Base-by-base conservation (phyloP, 2,888 invertebrate species). In the Embidobia sp. region DNA sequence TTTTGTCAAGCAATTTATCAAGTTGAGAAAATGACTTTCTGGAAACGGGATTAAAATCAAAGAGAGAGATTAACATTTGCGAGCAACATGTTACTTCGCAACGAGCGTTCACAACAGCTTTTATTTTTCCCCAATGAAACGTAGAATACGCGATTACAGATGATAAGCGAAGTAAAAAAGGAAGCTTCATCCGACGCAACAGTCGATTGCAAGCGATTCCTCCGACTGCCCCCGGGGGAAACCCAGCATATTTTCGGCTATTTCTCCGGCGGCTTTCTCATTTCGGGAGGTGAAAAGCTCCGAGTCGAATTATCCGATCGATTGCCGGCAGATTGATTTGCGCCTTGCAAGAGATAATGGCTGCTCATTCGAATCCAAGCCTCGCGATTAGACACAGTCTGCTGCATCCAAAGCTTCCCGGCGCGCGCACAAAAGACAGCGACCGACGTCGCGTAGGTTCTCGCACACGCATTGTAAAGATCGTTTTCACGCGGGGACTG, bases 261-360 rank as follows among this genome's bases (percentile, higher is more conserved):
- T 67, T 63, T 35, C 13, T 2, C 22, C 18, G 11, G 26, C 33
- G 16, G 46, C 74, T 74, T 69, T 70, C 72, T 76, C 78, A 70
- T 63, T 73, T 67, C 53, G 46, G 67, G 46, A 64, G 76, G 72
- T 77, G 81, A 80, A 81, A 82, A 77, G 69, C 66, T 75, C 75
- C 67, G 61, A 73, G 77, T 81, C 82, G 81, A 84, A 85, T 86
- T 84, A 86, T 83, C 81, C 84, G 79, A 85, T 83, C 85, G 85
- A 86, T 85, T 85, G 85, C 79, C 81, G 79, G 77, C 81, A 82
- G 82, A 85, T 85, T 84, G 85, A 86, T 85, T 85, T 81, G 80
- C 78, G 83, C 80, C 82, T 81, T 81, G 82, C 80, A 76, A 74
- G 79, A 83, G 82, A 86, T 86, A 86, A 85, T 83, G 81, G 83